phyloP scores from a whole-genome alignment of 1,140 invertebrate genomes.

The Bombus huntii region DNA sequence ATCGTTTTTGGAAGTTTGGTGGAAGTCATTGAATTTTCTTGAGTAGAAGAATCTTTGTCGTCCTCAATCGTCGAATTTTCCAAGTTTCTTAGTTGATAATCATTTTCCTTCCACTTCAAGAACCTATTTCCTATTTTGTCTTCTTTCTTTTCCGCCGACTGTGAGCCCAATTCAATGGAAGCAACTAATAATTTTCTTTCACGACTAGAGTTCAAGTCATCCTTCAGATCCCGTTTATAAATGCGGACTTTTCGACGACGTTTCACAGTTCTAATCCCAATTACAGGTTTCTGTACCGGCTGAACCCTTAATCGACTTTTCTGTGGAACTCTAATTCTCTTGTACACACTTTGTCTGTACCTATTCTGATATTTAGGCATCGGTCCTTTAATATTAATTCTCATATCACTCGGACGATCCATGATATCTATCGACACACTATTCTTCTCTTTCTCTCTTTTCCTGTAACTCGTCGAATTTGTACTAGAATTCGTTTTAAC shows the following conservation, averaged over 20 bases:
- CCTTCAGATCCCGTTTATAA: constrained; percentile 28
- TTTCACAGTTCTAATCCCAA: not conserved
- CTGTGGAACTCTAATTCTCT: not conserved
- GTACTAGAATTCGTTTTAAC: not conserved
- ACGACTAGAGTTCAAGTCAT: not conserved
- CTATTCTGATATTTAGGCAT: constrained; percentile 28
- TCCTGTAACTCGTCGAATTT: not conserved
- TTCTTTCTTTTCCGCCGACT: not conserved
- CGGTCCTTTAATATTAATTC: constrained; percentile 51
- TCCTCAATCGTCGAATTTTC: not conserved
- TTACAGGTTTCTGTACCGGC: not conserved
- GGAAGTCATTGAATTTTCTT: not conserved
- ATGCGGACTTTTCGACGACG: constrained; percentile 41
- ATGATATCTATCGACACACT: not conserved
- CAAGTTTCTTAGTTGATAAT: not conserved
- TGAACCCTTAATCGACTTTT: constrained; percentile 17
- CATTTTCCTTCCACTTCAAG: not conserved
- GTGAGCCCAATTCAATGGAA: not conserved
- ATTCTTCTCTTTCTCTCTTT: constrained; percentile 16
- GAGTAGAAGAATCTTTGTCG: not conserved
- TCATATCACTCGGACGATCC: not conserved
- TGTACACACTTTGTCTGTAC: not conserved
- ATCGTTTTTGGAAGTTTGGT: not conserved
- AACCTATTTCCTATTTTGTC: not conserved
- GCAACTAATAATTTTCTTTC: not conserved